Evolutionary conservation across 2,113 vertebrate genomes (phyloP), one percentile per base, ranked within the genome.

Genomic region (Nyctibius bracteatus): DNA sequence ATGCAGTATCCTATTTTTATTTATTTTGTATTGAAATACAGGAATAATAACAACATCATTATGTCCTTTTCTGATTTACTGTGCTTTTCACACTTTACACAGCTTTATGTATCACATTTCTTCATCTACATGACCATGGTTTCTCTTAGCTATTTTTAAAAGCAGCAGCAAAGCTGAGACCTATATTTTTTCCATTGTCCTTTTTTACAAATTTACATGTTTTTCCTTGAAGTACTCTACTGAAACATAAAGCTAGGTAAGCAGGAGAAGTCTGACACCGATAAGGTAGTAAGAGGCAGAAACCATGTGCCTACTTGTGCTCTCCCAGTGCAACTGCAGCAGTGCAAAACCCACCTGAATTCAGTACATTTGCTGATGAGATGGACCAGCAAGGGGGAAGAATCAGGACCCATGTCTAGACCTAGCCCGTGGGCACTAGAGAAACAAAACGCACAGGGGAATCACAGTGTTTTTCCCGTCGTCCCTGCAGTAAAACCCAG

Each of bases 401-500:
- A 46, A 30, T n/a, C 43, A 23, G 55, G 21, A 43, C 16, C 17
- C 22, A 1, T 5, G 5, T 25, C 41, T 55, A 66, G 20, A 44
- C 23, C 21, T 43, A n/a, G 27, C 4, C 82, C 63, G 41, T 28
- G 39, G 61, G 23, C 46, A 15, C 13, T 28, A 58, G 21, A 89
- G 51, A 30, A 70, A 22, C 35, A 44, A 78, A 77, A 46, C 1
- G 2, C 37, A 12, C 1, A 2, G 21, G 24, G 57, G 12, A 54
- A n/a, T 13, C 5, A 1, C 0, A 0, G 4, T 52, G 12, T 8
- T 70, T 68, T 78, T 62, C 77, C 28, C 14, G 5, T 46, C 55
- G 15, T 57, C 85, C 46, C 61, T 90, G 65, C 77, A 66, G 37
- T 35, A 31, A 72, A 57, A 22, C 11, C 55, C 63, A 39, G 72